Base-by-base conservation (phyloP, 2,113 vertebrate species). In the Anolis carolinensis region DNA sequence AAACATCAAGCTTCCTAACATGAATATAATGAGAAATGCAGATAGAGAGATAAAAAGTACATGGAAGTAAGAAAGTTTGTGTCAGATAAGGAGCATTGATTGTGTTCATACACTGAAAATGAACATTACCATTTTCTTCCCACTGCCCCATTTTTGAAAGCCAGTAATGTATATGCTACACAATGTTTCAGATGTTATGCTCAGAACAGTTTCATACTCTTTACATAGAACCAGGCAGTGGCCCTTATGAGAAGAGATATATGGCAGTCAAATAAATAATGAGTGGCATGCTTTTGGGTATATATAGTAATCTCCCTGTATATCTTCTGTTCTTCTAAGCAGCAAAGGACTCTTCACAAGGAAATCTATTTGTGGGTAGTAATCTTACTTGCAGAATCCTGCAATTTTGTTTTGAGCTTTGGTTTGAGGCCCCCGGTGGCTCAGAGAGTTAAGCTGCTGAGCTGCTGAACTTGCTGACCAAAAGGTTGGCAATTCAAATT, bases 1-100 rank as follows among this genome's bases (percentile, higher is more conserved):
- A 88, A 83, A 87, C 79, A 59, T 74, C 71, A 71, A 11, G 79
- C 71, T 89, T 80, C 75, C 25, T 21, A 80, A n/a, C 0, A 32
- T 89, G 87, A 84, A 75, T 0, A 0, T 2, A 1, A 0, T 3
- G 16, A 77, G 44, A 44, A 67, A 21, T 13, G 25, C 76, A 2
- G 81, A 88, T 80, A 77, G 39, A 34, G 55, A 16, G 32, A 21
- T n/a, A 16, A 75, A 23, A 88, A 86, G 52, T 39, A 73, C 77
- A 84, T 21, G 23, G 55, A 75, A 65, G 36, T 75, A 65, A 74
- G 30, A 32, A 65, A 65, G 18, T 13, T 75, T 59, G n/a, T 65
- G 59, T 62, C 52, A 62, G 34, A 74, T 63, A 59, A 52, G 68
- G 16, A 72, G 30, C 80, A 27, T 39, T 62, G 34, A n/a, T 59